Evolutionary conservation across 1,140 invertebrate genomes (phyloP).

Genomic region (Copidosoma floridanum): DNA sequence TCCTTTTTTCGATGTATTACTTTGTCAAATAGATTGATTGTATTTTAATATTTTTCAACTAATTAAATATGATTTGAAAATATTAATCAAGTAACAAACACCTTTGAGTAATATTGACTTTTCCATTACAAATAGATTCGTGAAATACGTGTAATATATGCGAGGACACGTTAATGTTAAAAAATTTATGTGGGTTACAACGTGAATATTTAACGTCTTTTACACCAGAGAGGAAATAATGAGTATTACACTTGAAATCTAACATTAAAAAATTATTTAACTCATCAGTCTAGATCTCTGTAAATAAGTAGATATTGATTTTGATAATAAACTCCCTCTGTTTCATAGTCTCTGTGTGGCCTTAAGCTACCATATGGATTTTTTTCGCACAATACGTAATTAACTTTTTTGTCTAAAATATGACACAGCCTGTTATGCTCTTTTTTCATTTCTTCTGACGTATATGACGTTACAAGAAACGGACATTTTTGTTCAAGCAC

Average conservation of each 20-base stretch:
- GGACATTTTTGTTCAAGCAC: conserved; percentile 41
- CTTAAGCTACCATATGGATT: conserved; percentile 46
- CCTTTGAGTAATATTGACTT: no score
- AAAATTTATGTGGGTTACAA: no score
- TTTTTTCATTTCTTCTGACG: conserved; percentile 33
- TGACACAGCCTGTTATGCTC: conserved; percentile 40
- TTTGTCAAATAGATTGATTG: no score
- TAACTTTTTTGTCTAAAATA: conserved; percentile 29
- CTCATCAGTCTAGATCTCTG: conserved; percentile 30
- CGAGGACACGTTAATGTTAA: no score
- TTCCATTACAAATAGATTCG: no score
- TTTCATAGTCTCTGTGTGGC: conserved; percentile 44
- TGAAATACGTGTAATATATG: no score
- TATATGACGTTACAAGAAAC: conserved; percentile 42
- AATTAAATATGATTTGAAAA: no score
- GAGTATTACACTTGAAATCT: neutral
- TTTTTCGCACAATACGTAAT: conserved; percentile 29
- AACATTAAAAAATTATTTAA: conserved; percentile 15
- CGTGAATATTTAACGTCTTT: neutral
- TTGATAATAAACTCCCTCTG: conserved; percentile 40
- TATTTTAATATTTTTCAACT: no score
- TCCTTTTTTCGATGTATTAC: no score
- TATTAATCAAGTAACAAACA: no score
- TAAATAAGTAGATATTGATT: conserved; percentile 47
- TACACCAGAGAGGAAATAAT: conserved; percentile 9